Conservation (phyloP, 1,140 invertebrate species). For the Venustaconcha ellipsiformis region DNA sequence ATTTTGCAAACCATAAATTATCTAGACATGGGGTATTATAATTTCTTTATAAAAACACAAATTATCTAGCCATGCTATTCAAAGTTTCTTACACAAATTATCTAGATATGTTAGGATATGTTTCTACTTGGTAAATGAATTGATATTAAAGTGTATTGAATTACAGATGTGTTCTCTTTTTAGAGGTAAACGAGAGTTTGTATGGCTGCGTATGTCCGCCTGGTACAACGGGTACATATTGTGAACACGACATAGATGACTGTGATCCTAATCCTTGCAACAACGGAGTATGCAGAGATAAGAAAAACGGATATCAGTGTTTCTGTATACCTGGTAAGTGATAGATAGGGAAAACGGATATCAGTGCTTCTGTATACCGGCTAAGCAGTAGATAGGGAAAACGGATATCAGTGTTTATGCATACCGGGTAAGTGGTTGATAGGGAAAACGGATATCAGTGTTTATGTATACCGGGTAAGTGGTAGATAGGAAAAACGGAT, state of each 20-base stretch:
- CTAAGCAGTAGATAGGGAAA: constrained; percentile 29
- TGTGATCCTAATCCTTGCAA: constrained; percentile 50
- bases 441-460: constrained; percentile 26
- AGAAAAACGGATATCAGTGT: constrained; percentile 27
- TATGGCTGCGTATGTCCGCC: constrained; percentile 2
- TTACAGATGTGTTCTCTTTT: too few relatives aligned
- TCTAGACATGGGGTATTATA: too few relatives aligned
- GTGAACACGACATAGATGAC: constrained; percentile 28
- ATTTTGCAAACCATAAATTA: too few relatives aligned
- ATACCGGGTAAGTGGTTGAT: constrained; percentile 18
- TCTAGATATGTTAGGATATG: too few relatives aligned
- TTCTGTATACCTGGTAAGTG: constrained; percentile 25
- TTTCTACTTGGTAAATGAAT: too few relatives aligned
- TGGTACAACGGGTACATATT: constrained; percentile 9
- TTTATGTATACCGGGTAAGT: constrained; percentile 27
- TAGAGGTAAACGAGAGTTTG: too few relatives aligned
- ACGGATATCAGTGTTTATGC: constrained; percentile 32
- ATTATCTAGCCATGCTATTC: too few relatives aligned
- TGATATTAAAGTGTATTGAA: too few relatives aligned
- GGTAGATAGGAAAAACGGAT: too few relatives aligned
- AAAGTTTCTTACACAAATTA: too few relatives aligned
- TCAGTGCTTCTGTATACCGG: background rate
- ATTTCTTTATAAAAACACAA: too few relatives aligned
- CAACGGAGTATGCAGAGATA: constrained; percentile 35
- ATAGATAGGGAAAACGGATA: too few relatives aligned